A percentile compares a stretch with the other conserved stretches of the same genome.
phyloP scores from a whole-genome alignment of 2,113 vertebrate species.

The Neotoma lepida region DNA sequence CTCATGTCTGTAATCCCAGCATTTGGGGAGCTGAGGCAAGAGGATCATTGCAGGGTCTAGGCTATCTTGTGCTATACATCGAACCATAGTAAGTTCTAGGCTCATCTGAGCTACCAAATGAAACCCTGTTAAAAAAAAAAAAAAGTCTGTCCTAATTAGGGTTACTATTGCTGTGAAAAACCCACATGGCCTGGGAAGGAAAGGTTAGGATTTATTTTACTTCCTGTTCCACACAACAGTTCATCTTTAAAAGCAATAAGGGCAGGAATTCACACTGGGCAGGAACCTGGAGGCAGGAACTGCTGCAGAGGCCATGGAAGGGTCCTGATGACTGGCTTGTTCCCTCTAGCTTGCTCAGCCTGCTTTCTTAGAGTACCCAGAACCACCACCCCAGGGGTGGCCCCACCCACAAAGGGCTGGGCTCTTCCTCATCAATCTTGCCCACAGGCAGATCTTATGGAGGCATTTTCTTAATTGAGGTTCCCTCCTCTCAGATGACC shows the following conservation, averaged over 20 bases:
- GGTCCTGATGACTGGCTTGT: neutral
- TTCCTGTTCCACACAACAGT: neutral
- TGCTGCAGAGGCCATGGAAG: neutral
- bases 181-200: too few relatives aligned
- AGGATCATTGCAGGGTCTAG: too few relatives aligned
- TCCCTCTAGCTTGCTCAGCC: neutral
- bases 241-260: neutral
- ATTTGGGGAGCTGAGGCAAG: neutral
- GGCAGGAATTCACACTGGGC: neutral
- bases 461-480: neutral
- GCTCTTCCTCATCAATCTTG: neutral
- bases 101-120: neutral
- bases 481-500: neutral
- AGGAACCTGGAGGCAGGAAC: neutral
- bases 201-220: neutral
- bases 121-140: too few relatives aligned
- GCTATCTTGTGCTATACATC: neutral
- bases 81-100: neutral
- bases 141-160: neutral
- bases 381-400: neutral
- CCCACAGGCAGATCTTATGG: neutral
- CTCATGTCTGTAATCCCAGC: neutral
- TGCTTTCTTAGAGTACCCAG: neutral
- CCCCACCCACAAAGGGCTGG: neutral
- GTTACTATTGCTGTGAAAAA: neutral